phyloP scores from a whole-genome alignment of 2,113 vertebrate species.

The Tretioscincus oriximinensis region DNA sequence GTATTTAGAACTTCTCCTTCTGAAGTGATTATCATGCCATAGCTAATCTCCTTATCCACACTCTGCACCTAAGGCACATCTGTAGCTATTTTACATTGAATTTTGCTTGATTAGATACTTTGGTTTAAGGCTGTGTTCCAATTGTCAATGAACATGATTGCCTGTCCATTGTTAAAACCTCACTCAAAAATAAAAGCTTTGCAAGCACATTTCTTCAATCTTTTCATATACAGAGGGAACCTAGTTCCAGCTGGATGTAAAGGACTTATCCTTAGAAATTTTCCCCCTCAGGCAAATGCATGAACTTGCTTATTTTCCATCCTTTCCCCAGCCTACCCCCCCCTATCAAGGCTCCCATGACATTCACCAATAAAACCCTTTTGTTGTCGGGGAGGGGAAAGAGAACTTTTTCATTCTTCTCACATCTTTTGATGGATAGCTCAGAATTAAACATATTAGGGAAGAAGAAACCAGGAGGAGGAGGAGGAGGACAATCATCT shows the following conservation, averaged over 20 bases:
- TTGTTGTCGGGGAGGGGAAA: slow-evolving; percentile 18
- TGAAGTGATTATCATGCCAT: slow-evolving; percentile 72
- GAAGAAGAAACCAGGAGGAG: slow-evolving; percentile 1
- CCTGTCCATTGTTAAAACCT: slow-evolving; percentile 54
- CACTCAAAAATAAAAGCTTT: slow-evolving; percentile 14
- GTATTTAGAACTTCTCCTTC: slow-evolving; percentile 75
- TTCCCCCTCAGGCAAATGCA: slow-evolving; percentile 45
- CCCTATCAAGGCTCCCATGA: slow-evolving; percentile 47
- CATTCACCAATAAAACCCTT: slow-evolving; percentile 62
- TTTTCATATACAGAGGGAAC: slow-evolving; percentile 50
- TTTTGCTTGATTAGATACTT: slow-evolving; percentile 66
- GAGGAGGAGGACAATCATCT: no score
- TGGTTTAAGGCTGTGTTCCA: slow-evolving; percentile 63
- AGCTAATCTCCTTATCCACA: slow-evolving; percentile 70
- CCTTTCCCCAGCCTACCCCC: slow-evolving; percentile 46
- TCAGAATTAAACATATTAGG: slow-evolving; percentile 43
- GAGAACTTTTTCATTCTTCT: slow-evolving; percentile 22
- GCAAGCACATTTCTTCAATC: not conserved
- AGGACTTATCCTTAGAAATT: slow-evolving; percentile 57
- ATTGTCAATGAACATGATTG: slow-evolving; percentile 55
- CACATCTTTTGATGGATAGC: slow-evolving; percentile 45
- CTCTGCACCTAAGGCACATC: slow-evolving; percentile 66
- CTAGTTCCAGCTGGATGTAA: slow-evolving; percentile 49
- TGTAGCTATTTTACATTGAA: slow-evolving; percentile 67
- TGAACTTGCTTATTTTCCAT: slow-evolving; percentile 53